Evolutionary conservation across 2,888 invertebrate species (phyloP), one percentile per base, ranked within the genome.

Genomic region (Agelastica alni): DNA sequence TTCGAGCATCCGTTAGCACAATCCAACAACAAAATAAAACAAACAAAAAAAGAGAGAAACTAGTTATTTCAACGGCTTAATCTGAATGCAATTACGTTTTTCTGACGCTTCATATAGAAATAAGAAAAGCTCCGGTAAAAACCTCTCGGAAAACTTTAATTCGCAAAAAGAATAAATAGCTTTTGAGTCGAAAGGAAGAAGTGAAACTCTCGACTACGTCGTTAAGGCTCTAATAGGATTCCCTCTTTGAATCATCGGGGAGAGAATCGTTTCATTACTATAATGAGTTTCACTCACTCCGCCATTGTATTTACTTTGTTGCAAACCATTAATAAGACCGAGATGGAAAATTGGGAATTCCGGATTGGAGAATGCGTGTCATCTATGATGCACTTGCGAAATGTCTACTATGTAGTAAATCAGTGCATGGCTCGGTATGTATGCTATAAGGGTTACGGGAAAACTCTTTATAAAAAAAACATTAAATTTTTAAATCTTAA

Each of bases 261-360:
- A 67, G 66, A 63, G 66, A 65, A 70, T 69, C 70, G 70, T 73
- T 73, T 73, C 73, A 72, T 73, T 72, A 71, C 69, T 63, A 65
- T 67, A 69, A 69, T 66, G 69, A 69, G 67, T 65, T 66, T 63
- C 59, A 58, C 65, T 65, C 65, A 58, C 64, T 60, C 58, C 20
- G 44, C 37, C 69, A 70, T 73, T 71, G 71, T 71, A 65, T 70
- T 69, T 68, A 64, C 68, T 66, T 66, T 65, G 59, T 59, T 62
- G 55, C 53, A 60, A n/a, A 66, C 45, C 69, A 66, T 70, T 72
- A 71, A 70, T 69, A 68, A 65, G 67, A 67, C 59, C 61, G 62
- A 65, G 64, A 66, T 69, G 63, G 68, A 67, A 70, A n/a, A 71
- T 71, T 70, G 66, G 64, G 61, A 67, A 68, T 10, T 6, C 37